These are phyloP conservation scores for Dusona sp. DNA, from an alignment of 2,888 invertebrate species.

Conservation along the genomic window DNA sequence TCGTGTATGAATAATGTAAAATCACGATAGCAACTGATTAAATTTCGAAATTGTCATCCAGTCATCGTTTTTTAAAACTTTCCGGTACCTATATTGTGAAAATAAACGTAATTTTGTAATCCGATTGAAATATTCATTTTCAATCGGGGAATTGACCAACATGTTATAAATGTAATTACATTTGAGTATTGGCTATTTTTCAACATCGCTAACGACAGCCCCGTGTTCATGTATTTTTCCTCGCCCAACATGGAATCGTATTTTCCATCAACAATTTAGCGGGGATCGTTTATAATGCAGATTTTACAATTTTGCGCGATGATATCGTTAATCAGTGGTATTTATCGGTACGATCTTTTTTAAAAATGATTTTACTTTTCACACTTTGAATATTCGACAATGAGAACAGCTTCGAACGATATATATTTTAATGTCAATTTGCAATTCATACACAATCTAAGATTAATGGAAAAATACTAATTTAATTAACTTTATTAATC, in stretches of 20 bases:
- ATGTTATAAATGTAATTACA: slow-evolving; percentile 2
- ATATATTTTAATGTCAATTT: neutral
- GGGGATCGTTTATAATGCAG: neutral
- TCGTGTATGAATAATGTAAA: neutral
- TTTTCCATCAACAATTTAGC: neutral
- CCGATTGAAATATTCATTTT: slow-evolving; percentile 9
- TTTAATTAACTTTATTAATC: no score
- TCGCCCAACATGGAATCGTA: neutral
- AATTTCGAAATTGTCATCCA: neutral
- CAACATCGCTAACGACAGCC: neutral
- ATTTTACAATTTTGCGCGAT: neutral
- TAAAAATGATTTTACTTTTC: neutral
- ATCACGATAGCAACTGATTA: neutral
- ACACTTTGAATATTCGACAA: neutral
- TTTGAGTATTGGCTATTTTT: slow-evolving; percentile 1
- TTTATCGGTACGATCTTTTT: neutral
- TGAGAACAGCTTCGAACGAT: neutral
- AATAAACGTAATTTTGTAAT: slow-evolving; percentile 13
- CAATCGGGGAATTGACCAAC: neutral
- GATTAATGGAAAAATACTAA: neutral
- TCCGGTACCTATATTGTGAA: neutral
- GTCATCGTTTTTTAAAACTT: neutral
- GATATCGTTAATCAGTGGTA: neutral
- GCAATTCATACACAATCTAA: neutral
- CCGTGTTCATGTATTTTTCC: neutral